Evolutionary conservation across 2,888 invertebrate species (phyloP).

Genomic region (Cylloceria caligata): DNA sequence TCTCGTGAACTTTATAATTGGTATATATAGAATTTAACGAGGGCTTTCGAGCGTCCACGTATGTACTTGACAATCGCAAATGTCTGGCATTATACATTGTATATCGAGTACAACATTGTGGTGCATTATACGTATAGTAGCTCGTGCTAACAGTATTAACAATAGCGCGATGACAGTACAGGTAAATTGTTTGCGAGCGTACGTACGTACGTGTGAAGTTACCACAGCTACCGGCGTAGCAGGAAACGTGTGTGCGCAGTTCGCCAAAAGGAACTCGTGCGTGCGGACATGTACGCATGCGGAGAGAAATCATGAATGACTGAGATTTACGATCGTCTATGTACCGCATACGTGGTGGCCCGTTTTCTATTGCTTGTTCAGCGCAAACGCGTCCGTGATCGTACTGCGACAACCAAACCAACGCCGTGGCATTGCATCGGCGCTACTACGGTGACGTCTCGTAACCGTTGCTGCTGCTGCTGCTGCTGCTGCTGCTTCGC

Average conservation of each 20-base stretch:
- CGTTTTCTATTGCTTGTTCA: constrained; percentile 65
- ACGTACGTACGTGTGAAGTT: constrained; percentile 14
- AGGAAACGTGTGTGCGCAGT: not conserved
- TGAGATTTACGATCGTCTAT: constrained; percentile 68
- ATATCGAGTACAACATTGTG: constrained; percentile 37
- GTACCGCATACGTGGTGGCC: constrained; percentile 52
- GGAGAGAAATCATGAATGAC: constrained; percentile 71
- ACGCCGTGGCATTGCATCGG: constrained; percentile 32
- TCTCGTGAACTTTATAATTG: constrained; percentile 59
- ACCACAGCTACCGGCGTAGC: not conserved
- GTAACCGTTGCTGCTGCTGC: constrained; percentile 36
- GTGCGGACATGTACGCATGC: constrained; percentile 37
- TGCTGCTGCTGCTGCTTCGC: constrained; percentile 36
- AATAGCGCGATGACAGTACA: constrained; percentile 31
- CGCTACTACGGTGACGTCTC: constrained; percentile 43
- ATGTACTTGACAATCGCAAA: constrained; percentile 51
- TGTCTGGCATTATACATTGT: constrained; percentile 45
- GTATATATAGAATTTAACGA: constrained; percentile 56
- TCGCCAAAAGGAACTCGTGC: constrained; percentile 15
- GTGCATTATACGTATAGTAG: constrained; percentile 10
- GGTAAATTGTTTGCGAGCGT: constrained; percentile 13
- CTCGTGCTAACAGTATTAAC: not conserved
- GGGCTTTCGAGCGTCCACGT: constrained; percentile 13
- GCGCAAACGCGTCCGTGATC: constrained; percentile 24
- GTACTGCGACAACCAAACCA: constrained; percentile 13